These are phyloP conservation scores for Microtus oregoni DNA, from an alignment of 2,113 vertebrate species.

Conservation along the genomic window DNA sequence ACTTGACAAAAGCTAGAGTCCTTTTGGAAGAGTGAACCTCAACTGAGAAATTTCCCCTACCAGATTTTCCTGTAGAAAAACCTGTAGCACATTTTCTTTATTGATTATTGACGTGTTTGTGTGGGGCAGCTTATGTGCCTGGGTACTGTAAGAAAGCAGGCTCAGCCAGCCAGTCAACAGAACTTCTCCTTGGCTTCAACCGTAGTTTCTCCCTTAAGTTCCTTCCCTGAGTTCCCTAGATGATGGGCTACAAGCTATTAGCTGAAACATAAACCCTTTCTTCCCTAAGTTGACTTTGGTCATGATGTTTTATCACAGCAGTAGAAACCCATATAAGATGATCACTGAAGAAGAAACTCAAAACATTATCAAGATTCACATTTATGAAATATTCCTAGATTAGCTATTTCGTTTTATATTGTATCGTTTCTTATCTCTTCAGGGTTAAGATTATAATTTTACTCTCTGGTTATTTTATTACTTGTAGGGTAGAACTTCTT, in stretches of 20 bases:
- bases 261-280: neutral
- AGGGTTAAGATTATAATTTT: conserved; percentile 14
- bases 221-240: neutral
- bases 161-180: neutral
- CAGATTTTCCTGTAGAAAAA: neutral
- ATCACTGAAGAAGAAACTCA: neutral
- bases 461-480: conserved; percentile 16
- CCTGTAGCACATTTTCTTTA: neutral
- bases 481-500: conserved; percentile 37
- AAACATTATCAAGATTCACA: neutral
- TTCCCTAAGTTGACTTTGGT: neutral
- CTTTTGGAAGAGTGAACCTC: neutral
- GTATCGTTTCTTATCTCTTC: neutral
- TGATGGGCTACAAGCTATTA: neutral
- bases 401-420: neutral
- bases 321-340: neutral
- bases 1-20: neutral
- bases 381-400: neutral
- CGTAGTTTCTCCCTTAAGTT: neutral
- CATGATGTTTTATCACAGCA: neutral
- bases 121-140: neutral
- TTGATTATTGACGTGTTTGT: neutral
- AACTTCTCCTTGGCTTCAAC: neutral
- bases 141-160: neutral
- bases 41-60: neutral